Conservation (phyloP, 2,888 invertebrate species). For the Geophilus truncorum region DNA sequence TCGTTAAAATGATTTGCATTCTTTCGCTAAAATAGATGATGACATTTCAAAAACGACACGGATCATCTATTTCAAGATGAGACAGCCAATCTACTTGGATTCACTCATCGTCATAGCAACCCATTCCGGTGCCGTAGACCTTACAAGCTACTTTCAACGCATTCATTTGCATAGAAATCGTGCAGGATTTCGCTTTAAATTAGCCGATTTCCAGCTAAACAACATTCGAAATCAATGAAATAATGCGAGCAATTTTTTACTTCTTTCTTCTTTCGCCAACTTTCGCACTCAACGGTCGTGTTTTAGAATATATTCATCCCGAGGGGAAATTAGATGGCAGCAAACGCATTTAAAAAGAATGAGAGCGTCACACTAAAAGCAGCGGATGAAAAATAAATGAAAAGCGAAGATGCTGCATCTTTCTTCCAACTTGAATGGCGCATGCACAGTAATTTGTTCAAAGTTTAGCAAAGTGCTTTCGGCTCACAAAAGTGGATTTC, state of each 20-base stretch:
- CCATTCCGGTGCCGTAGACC: background rate
- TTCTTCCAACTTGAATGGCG: background rate
- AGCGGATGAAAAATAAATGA: background rate
- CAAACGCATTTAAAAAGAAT: background rate
- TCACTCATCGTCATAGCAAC: background rate
- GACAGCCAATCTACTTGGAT: background rate
- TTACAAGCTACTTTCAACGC: background rate
- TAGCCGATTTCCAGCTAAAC: background rate
- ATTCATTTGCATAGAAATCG: background rate
- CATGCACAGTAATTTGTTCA: background rate
- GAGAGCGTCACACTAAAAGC: background rate
- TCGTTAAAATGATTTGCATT: background rate
- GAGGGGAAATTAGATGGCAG: background rate
- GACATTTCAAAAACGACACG: background rate
- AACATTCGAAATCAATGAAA: background rate
- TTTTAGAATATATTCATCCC: background rate
- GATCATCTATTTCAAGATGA: background rate
- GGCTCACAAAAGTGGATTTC: background rate
- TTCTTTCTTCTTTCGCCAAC: background rate
- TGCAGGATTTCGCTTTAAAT: background rate
- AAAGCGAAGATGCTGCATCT: background rate
- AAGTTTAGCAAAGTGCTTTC: background rate
- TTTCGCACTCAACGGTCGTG: background rate
- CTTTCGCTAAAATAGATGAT: background rate
- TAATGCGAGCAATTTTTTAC: constrained; percentile 34